These are phyloP conservation scores for Lydus trimaculatus DNA, from an alignment of 2,888 invertebrate genomes.

Conservation along the genomic window DNA sequence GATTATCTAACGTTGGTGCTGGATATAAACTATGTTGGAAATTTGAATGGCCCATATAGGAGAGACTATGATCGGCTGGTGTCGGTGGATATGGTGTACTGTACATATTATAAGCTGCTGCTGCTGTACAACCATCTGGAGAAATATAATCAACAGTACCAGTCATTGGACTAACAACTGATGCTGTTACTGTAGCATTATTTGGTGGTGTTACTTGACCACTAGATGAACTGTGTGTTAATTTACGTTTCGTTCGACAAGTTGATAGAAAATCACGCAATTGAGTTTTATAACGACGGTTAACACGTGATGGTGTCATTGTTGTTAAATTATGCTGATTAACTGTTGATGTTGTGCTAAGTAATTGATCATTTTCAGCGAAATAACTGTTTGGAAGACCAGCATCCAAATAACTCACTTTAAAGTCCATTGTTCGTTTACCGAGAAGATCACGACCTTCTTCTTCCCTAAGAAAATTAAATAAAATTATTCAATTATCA, in stretches of 20 bases:
- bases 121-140: slow-evolving; percentile 69
- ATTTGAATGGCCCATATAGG: slow-evolving; percentile 76
- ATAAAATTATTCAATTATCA: background rate
- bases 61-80: slow-evolving; percentile 67
- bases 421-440: slow-evolving; percentile 98
- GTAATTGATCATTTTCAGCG: slow-evolving; percentile 82
- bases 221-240: slow-evolving; percentile 54
- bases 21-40: slow-evolving; percentile 70
- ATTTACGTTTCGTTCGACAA: slow-evolving; percentile 69
- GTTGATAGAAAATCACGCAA: slow-evolving; percentile 91
- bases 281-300: slow-evolving; percentile 92
- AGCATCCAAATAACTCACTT: slow-evolving; percentile 96
- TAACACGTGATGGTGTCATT: slow-evolving; percentile 78
- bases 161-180: slow-evolving; percentile 65
- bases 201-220: slow-evolving; percentile 59
- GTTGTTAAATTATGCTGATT: slow-evolving; percentile 56
- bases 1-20: slow-evolving; percentile 63
- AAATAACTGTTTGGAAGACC: slow-evolving; percentile 91
- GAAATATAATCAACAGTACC: slow-evolving; percentile 72
- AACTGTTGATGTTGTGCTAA: slow-evolving; percentile 66
- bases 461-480: slow-evolving; percentile 79
- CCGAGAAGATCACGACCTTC: slow-evolving; percentile 97
- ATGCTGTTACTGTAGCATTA: slow-evolving; percentile 64
- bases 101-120: slow-evolving; percentile 74
- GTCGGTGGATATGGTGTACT: slow-evolving; percentile 81